Evolutionary conservation across 1,140 invertebrate species (phyloP).

Genomic region (Pseudomyrmex sp.): DNA sequence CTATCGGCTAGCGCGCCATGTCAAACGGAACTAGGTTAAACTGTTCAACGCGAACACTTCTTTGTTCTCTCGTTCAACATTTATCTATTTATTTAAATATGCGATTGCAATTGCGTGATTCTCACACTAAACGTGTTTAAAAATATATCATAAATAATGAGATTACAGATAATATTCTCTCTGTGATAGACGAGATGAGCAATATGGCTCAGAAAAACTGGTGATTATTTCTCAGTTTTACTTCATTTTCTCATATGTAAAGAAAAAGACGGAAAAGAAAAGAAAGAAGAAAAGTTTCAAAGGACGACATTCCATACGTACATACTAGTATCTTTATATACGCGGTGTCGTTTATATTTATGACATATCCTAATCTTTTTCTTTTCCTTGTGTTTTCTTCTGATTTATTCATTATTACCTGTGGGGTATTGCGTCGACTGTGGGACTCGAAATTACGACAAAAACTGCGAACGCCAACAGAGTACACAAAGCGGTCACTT

Average conservation of each 20-base stretch:
- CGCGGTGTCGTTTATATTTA: not conserved
- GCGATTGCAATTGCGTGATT: not conserved
- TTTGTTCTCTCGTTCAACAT: conserved; percentile 23
- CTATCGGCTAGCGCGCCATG: conserved; percentile 33
- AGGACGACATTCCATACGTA: too few relatives aligned
- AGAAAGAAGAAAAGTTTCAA: too few relatives aligned
- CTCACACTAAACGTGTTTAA: conserved; percentile 8
- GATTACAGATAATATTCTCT: too few relatives aligned
- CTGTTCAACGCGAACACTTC: conserved; percentile 46
- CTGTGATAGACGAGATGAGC: too few relatives aligned
- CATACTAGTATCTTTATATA: too few relatives aligned
- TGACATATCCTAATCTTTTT: not conserved
- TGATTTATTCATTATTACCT: conserved; percentile 54
- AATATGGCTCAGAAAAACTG: too few relatives aligned
- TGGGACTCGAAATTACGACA: conserved; percentile 49
- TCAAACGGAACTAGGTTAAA: conserved; percentile 73
- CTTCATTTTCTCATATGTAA: too few relatives aligned
- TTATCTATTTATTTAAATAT: conserved; percentile 20
- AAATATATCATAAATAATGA: conserved; percentile 3
- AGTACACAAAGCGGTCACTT: conserved; percentile 71
- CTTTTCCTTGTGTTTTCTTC: not conserved
- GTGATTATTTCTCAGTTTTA: too few relatives aligned
- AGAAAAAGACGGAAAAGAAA: too few relatives aligned
- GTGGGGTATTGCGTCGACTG: conserved; percentile 73
- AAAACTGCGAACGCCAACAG: conserved; percentile 66